Evolutionary conservation across 2,888 invertebrate species (phyloP).

Genomic region (Sinopyrophorus schimmeli): DNA sequence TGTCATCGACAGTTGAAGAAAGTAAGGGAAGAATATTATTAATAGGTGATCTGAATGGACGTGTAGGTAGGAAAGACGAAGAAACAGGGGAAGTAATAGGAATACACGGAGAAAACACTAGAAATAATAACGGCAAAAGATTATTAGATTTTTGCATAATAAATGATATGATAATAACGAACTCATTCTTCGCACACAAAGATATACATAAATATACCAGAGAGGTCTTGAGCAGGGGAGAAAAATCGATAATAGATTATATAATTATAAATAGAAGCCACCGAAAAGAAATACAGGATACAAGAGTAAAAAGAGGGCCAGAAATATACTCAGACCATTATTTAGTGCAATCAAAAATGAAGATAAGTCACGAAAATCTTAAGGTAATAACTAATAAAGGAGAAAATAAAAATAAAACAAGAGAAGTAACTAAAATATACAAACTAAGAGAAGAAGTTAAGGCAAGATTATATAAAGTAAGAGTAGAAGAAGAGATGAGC

Average conservation of each 20-base stretch:
- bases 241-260: slow-evolving; percentile 13
- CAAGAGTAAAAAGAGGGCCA: slow-evolving; percentile 4
- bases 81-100: slow-evolving; percentile 4
- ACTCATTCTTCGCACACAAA: slow-evolving; percentile 15
- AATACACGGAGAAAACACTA: slow-evolving; percentile 17
- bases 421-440: too few species aligned
- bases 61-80: slow-evolving; percentile 10
- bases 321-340: slow-evolving; percentile 21
- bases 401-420: too few species aligned
- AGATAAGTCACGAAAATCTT: too few species aligned
- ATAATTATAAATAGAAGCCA: slow-evolving; percentile 5
- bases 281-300: slow-evolving; percentile 6
- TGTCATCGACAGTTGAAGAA: slow-evolving; percentile 10
- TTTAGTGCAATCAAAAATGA: slow-evolving; percentile 13
- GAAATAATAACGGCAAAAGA: slow-evolving; percentile 23
- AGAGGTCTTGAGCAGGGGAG: slow-evolving; percentile 3
- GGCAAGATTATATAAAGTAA: too few species aligned
- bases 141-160: slow-evolving; percentile 19
- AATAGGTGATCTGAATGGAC: slow-evolving; percentile 19
- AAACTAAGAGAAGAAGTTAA: too few species aligned
- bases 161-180: slow-evolving; percentile 12
- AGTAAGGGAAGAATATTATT: slow-evolving; percentile 14
- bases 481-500: too few species aligned
- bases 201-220: slow-evolving; percentile 15
- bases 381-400: too few species aligned